A percentile compares a stretch with the other conserved stretches of the same genome.
Evolutionary conservation across 2,888 invertebrate genomes (phyloP).

Genomic region (Bellardia pandia): DNA sequence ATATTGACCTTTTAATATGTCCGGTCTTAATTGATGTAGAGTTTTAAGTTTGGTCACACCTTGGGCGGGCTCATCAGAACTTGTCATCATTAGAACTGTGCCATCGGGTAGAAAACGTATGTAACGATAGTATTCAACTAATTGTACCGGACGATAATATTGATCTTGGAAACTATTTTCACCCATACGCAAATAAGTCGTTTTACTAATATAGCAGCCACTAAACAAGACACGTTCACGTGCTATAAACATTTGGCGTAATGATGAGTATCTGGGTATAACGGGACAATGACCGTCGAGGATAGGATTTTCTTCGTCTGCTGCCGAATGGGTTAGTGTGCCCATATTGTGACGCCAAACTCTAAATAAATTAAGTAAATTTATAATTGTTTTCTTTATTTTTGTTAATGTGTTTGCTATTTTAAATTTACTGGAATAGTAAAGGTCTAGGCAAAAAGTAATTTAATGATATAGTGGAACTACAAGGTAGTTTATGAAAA

Average conservation of each 20-base stretch:
- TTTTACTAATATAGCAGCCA: slow-evolving; percentile 97
- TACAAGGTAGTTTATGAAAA: no score
- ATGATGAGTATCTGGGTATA: slow-evolving; percentile 85
- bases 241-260: slow-evolving; percentile 95
- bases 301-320: slow-evolving; percentile 40
- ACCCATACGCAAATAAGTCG: slow-evolving; percentile 95
- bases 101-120: slow-evolving; percentile 92
- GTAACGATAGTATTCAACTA: slow-evolving; percentile 95
- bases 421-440: no score
- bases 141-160: slow-evolving; percentile 94
- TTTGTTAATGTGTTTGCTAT: no score
- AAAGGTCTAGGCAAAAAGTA: no score
- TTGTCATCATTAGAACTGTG: slow-evolving; percentile 92
- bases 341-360: slow-evolving; percentile 94
- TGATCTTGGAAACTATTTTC: slow-evolving; percentile 96
- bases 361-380: slow-evolving; percentile 83
- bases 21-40: slow-evolving; percentile 86
- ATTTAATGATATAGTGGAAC: no score
- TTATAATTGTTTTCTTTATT: no score
- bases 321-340: slow-evolving; percentile 81
- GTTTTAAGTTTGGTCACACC: slow-evolving; percentile 89
- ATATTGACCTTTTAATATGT: slow-evolving; percentile 88
- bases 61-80: slow-evolving; percentile 92
- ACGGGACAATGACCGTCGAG: slow-evolving; percentile 65
- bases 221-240: slow-evolving; percentile 92